A percentile compares a stretch with the other conserved stretches of the same genome.
phyloP scores from a whole-genome alignment of 1,140 invertebrate species.

The Drosophila bocqueti region DNA sequence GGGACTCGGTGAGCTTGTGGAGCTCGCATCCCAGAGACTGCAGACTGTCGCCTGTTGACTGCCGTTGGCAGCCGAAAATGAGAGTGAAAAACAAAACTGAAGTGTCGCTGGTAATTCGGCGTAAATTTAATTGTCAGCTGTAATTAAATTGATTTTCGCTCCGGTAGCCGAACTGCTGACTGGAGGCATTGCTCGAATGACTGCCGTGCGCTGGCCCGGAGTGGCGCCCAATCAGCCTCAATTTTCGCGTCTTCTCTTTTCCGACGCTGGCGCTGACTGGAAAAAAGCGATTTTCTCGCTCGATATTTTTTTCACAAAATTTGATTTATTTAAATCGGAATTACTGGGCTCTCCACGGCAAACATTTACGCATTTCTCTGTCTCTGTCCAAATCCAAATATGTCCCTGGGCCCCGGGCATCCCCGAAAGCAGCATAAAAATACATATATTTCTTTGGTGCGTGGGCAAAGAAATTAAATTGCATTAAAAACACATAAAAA shows the following conservation, averaged over 20 bases:
- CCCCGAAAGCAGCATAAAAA: constrained; percentile 29
- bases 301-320: constrained; percentile 25
- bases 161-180: constrained; percentile 47
- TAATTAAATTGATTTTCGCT: constrained; percentile 83
- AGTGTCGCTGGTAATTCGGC: constrained; percentile 79
- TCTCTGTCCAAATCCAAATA: constrained; percentile 25
- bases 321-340: constrained; percentile 53
- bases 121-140: constrained; percentile 84
- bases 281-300: constrained; percentile 10
- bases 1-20: neutral
- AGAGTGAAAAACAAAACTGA: constrained; percentile 37
- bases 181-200: constrained; percentile 29
- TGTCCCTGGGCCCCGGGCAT: constrained; percentile 44
- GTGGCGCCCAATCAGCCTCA: constrained; percentile 67
- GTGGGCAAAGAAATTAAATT: constrained; percentile 66
- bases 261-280: constrained; percentile 5
- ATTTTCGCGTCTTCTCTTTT: constrained; percentile 40
- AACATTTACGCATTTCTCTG: constrained; percentile 39
- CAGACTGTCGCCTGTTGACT: constrained; percentile 25
- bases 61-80: constrained; percentile 11
- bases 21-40: neutral
- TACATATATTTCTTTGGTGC: constrained; percentile 22
- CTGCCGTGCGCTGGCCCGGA: constrained; percentile 22
- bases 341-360: constrained; percentile 39
- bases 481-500: constrained; percentile 79